Evolutionary conservation across 1,140 invertebrate genomes (phyloP), one percentile per base, ranked within the genome.

Genomic region (Atopsyche davidsoni): DNA sequence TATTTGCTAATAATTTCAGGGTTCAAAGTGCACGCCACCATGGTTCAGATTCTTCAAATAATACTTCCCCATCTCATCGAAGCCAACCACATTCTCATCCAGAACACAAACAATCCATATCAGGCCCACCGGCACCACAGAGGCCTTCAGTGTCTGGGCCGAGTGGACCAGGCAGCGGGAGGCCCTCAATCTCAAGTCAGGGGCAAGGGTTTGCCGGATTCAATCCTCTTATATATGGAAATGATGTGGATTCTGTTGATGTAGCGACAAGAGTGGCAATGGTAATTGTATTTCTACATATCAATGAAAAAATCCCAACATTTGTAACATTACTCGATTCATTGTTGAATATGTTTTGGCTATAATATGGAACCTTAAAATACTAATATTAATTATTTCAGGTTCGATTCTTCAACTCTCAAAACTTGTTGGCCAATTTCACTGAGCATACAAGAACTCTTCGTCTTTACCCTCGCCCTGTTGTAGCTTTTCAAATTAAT

Each of bases 401-500:
- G 86, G 83, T 97, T 2, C 82, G 92, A 9, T 99, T 99, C 65
- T 98, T 98, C 77, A 98, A 98, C 64, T 97, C 96, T 0, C 84
- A 95, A 63, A 98, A 98, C 64, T 79, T 97, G 0, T 70, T 99
- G 54, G 94, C 92, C 0, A 98, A 99, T 63, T 98, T 99, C 64
- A 88, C 87, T 36, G 96, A 99, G 64, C 96, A 99, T 67, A 98
- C 96, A 0, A 77, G 97, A 31, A 99, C 96, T 0, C 69, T 99
- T 16, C 78, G 97, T 4, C 73, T 99, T 0, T 99, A 99, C 72
- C 97, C 97, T 0, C 73, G 97, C 43, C 96, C 97, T 0, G 96
- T 99, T 9, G 96, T 99, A 7, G 95, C 96, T 6, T 97, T 99
- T 64, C 97, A 99, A 75, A 92, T 96, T 39, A 96, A 97, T 63